Evolutionary conservation across 2,888 invertebrate genomes (phyloP), one percentile per base, ranked within the genome.

Genomic region (Eledona agricola): DNA sequence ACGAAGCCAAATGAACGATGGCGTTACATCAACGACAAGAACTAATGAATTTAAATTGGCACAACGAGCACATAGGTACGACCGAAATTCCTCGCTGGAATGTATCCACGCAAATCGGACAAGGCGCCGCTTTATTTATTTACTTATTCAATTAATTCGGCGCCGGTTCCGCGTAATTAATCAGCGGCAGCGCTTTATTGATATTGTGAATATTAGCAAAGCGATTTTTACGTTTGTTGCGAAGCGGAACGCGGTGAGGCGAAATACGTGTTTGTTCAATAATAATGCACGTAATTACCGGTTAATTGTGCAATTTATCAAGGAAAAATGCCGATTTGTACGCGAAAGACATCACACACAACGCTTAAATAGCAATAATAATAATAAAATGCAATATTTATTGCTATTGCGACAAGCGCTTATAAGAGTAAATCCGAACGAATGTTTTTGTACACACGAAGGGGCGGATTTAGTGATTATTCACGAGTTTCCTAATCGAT

Each of bases 1-100:
- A 42, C 42, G 42, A 11, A 42, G 42, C 29, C 31, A 42, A 42
- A 42, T 42, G 42, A 42, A 31, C 42, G 42, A 42, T 42, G 28
- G 42, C 42, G 42, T 42, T 42, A 42, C 22, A 42, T 42, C 31
- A 42, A 17, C 42, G 40, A 40, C 42, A 20, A 31, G 29, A 42
- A 42, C 42, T 42, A 40, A 40, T 40, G 40, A 40, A 29, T 42
- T 42, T 31, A 31, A 42, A 42, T 42, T 22, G 29, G 29, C 31
- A 29, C 29, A 26, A 38, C 38, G 11, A 26, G 26, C n/a, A 25
- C n/a, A n/a, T 13, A 28, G 28, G 28, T 28, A 23, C 11, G 25
- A 26, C 13, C 38, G 25, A 38, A 38, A 38, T 38, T 38, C 38
- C 38, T 16, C 25, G 23, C 38, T n/a, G 38, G 23, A 35, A 35